Evolutionary conservation across 2,888 invertebrate genomes (phyloP), one percentile per base, ranked within the genome.

Genomic region (Glaucopsyche alexis): DNA sequence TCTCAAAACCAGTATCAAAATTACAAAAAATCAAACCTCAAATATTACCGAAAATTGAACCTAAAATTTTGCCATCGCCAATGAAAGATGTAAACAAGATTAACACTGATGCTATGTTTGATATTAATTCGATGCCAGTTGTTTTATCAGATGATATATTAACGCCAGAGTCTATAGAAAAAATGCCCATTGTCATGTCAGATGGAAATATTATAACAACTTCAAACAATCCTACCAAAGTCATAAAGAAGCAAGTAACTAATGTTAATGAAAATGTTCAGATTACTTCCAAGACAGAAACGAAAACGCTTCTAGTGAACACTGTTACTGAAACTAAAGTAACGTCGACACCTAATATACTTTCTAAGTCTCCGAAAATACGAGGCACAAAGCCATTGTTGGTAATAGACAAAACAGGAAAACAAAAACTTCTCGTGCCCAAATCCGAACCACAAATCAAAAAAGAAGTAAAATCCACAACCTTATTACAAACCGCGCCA

Each of bases 101-200:
- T 6, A 77, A 75, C 13, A 74, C 83, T 14, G 93, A 93, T 72
- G 82, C 89, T 74, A 86, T 94, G 76, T 94, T 96, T 77, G 96
- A 96, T 82, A 96, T 96, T 50, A 95, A 95, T 84, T 95, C 95
- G 1, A 96, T 96, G 95, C 96, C 96, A 1, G 95, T 96, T 76
- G 95, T 96, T 5, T 84, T 96, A 64, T 95, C 95, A 49, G 96
- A 96, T 78, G 96, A 96, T 79, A 93, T 95, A 60, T 85, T 96
- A 74, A 95, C 95, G 0, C 94, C 95, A 0, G 95, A 95, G 81
- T 95, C 87, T 79, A 94, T 95, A 72, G 95, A 95, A 78, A 95
- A 95, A 81, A 94, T 95, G 94, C 95, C 95, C 0, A 94, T 95
- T 49, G 94, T 95, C 0, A 91, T 92, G 90, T 85, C 93, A 0